A percentile compares a stretch with the other conserved stretches of the same genome.
Conservation (phyloP, 2,888 invertebrate species). For the Hyles lineata region DNA sequence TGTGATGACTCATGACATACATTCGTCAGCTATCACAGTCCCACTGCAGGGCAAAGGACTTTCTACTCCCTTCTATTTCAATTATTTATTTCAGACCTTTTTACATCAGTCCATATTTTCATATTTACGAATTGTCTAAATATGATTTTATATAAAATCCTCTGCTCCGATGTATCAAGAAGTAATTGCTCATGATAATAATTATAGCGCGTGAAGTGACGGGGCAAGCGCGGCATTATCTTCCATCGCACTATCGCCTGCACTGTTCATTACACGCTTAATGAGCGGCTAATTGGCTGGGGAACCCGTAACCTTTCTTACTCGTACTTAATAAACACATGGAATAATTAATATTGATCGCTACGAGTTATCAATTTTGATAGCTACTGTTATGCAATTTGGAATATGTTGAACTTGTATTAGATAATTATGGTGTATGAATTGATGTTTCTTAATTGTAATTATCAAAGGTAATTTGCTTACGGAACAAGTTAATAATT, state of each 20-base stretch:
- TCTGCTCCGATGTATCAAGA: background rate
- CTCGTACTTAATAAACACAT: background rate
- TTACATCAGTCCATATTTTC: too few relatives aligned
- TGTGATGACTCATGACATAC: too few relatives aligned
- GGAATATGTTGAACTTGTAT: too few relatives aligned
- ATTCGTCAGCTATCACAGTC: too few relatives aligned
- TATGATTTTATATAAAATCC: background rate
- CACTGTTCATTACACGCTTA: slow-evolving; percentile 20
- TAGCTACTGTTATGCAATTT: too few relatives aligned
- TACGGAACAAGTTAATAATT: too few relatives aligned
- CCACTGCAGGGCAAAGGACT: too few relatives aligned
- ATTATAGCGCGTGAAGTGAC: background rate
- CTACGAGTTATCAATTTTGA: background rate
- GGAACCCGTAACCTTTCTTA: slow-evolving; percentile 23
- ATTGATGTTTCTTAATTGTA: too few relatives aligned
- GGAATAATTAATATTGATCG: background rate
- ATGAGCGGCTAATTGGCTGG: slow-evolving; percentile 9
- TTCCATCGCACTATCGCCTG: background rate
- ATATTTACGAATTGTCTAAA: background rate
- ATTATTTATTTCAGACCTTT: too few relatives aligned
- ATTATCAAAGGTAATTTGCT: too few relatives aligned
- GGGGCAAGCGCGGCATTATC: background rate
- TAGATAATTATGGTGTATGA: too few relatives aligned
- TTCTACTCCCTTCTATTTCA: too few relatives aligned
- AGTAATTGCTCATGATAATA: background rate